Base-by-base conservation (phyloP, 2,888 invertebrate species). In the Periphyllus acericola region DNA sequence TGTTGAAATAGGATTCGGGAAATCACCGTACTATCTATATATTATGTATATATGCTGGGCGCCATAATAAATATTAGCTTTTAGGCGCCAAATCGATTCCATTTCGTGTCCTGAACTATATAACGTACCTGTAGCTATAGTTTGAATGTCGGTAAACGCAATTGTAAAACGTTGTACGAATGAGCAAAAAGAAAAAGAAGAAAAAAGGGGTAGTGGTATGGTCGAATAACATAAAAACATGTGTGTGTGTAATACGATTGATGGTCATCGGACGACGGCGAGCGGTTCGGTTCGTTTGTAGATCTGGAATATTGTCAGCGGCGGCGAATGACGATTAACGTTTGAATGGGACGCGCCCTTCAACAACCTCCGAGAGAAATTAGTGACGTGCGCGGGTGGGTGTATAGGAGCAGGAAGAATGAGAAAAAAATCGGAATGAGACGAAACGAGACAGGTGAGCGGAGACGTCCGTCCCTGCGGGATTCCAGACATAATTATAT, bases 401-500 rank as follows among this genome's bases (percentile, higher is more conserved):
- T 21, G 25, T 21, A 36, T 6, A 55, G 60, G 25, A 6, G 25
- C 4, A 25, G 60, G 14, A 71, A 60, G 14, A 60, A 72, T 34
- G 19, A 72, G 60, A 55, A 66, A 68, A 40, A 68, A 81, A 34
- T 17, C n/a, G 72, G 82, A 83, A 82, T 82, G 8, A 71, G 68
- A 85, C 36, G 68, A 85, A 36, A 85, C n/a, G 14, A 32, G 78
- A 78, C 85, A 85, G 85, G 85, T 85, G 85, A 85, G 46, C 83
- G 72, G 72, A 74, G 68, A 76, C 84, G 34, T 11, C 46, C 6
- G 46, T 76, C 85, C 85, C 85, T 78, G 71, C 85, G 78, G 85
- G 85, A 85, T 52, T 78, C 85, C 85, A 85, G 85, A 85, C 85
- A 46, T 85, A 78, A 85, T 78, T 71, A 78, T 78, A 60, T 55